Evolutionary conservation across 2,797 vertebrate genomes (phyloP), one percentile per base, ranked within the genome.

Genomic region (Gobionotothen gibberifrons): DNA sequence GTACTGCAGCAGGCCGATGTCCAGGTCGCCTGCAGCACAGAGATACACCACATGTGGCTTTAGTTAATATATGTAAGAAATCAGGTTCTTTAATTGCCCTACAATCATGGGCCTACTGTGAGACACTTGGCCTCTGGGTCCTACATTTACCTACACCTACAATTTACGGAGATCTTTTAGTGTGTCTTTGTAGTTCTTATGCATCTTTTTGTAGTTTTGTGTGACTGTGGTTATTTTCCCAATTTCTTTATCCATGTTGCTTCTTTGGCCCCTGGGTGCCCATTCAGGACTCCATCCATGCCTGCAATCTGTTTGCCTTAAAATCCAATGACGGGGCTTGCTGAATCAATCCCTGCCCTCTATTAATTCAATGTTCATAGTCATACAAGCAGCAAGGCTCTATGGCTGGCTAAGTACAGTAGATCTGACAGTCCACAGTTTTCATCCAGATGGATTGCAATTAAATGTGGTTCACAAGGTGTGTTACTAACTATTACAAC

Each of bases 1-100:
- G 56, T 97, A 98, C 74, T 99, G 96, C 83, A 99, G 89, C 63
- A 97, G 87, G 1, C 96, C 95, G 2, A 85, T 93, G 0, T 95
- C 0, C 44, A 99, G 56, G 1, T 94, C 42, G 0, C 97, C 97
- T 99, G 57, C 54, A 72, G 63, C 22, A 46, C 3, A 69, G 14
- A 57, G 21, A 54, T 9, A 53, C 11, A 39, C 6, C 16, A 0
- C 47, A 29, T 64, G 5, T 29, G 4, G 16, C 0, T 57, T 65
- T 19, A 55, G 48, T 44, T 7, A 14, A 11, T 22, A 5, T 14
- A 3, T 16, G 5, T 8, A 19, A n/a, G 54, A 65, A 10, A 26
- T 3, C 6, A 17, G 12, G 21, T 11, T 2, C 2, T 57, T 54
- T 22, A 9, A 61, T 16, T 9, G 16, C 47, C 12, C 1, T 4